Evolutionary conservation across 2,797 vertebrate species (phyloP).

Genomic region (Dryobates pubescens): DNA sequence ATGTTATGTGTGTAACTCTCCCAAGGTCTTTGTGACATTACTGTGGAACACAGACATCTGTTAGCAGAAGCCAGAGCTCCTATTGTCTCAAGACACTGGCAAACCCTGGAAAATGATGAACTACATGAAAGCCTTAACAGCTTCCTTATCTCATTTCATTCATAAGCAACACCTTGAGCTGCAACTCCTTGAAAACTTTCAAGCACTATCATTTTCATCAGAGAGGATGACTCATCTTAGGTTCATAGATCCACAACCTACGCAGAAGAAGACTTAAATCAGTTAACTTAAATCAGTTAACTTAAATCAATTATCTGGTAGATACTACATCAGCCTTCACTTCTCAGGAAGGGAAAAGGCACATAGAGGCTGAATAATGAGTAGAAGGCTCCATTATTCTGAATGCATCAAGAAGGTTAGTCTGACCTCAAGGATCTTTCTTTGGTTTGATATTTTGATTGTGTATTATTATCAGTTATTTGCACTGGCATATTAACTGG

Average conservation of each 20-base stretch:
- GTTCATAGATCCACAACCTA: background rate
- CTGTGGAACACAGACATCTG: background rate
- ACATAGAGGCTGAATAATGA: background rate
- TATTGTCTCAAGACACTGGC: background rate
- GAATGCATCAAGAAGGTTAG: background rate
- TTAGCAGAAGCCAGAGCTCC: background rate
- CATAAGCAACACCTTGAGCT: background rate
- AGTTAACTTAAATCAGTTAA: background rate
- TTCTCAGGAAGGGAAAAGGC: background rate
- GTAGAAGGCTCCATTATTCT: background rate
- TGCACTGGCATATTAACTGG: background rate
- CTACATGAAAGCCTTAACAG: background rate
- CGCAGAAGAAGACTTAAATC: background rate
- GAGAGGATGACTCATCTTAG: background rate
- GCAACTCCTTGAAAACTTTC: background rate
- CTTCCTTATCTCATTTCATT: background rate
- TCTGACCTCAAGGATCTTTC: background rate
- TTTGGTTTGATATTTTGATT: background rate
- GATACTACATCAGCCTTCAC: background rate
- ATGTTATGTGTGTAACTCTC: background rate
- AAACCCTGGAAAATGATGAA: background rate
- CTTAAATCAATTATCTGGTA: background rate
- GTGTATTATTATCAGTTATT: background rate
- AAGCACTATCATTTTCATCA: background rate
- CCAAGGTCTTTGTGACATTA: background rate